Evolutionary conservation across 2,797 vertebrate genomes (phyloP), one percentile per base, ranked within the genome.

Genomic region (Podarcis siculus): DNA sequence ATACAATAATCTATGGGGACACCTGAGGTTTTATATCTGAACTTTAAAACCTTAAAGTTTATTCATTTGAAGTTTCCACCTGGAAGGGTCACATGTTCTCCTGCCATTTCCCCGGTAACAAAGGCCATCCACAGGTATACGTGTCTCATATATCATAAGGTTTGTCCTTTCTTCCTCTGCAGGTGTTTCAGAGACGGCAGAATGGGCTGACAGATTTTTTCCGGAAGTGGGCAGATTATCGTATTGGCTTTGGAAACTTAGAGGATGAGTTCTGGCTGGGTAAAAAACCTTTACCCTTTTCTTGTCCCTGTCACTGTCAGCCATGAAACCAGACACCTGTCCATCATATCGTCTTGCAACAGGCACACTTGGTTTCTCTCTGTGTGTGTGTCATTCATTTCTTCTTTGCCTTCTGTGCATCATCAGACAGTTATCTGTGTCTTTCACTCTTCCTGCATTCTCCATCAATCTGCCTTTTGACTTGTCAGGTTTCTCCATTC

Each of bases 191-290:
- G 96, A 98, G 99, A 87, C 97, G 99, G 61, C 99, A 99, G 94
- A 99, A 99, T 0, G 99, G 99, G 76, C 97, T 99, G 92, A 99
- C 99, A 0, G 98, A 99, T 95, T 99, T 99, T 94, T 99, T 98
- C 95, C 97, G 98, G 89, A 99, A 98, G 94, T 99, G 99, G 99
- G 97, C 97, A 79, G 98, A 99, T 95, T 99, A 99, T 89, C 97
- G 98, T 0, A 92, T 97, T 23, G 99, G 99, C 64, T 99, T 99
- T 35, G 99, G 99, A 85, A 99, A 99, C 95, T 91, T 99, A 91
- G 99, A 99, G 93, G 99, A 99, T 75, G 99, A 99, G 94, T 99
- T 99, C 95, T 99, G 99, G 99, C 97, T 99, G 10, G 99, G 99
- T 99, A 97, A 97, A 91, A 72, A 81, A 89, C 45, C 82, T 92